A percentile compares a stretch with the other conserved stretches of the same genome.
Evolutionary conservation across 2,113 vertebrate genomes (phyloP).

Genomic region (Varanus salvator): DNA sequence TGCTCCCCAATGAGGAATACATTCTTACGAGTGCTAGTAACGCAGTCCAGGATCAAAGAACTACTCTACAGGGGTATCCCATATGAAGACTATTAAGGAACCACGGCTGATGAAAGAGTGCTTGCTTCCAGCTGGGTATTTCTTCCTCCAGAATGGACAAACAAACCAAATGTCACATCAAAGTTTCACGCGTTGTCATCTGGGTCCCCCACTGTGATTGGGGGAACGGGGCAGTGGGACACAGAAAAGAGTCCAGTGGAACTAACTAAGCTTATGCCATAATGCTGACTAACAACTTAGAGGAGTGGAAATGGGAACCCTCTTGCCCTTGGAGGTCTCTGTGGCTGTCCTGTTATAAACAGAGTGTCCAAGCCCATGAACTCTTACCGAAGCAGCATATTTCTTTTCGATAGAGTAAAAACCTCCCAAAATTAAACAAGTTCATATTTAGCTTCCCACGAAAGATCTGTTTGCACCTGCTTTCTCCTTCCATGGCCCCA

Average conservation of each 20-base stretch:
- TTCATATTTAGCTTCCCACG: not conserved
- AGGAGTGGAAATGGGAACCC: too few relatives aligned
- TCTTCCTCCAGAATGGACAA: not conserved
- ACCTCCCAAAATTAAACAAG: not conserved
- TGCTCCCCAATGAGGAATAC: not conserved
- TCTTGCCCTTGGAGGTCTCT: too few relatives aligned
- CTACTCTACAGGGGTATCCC: too few relatives aligned
- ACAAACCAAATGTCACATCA: not conserved
- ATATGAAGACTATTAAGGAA: not conserved
- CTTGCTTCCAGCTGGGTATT: not conserved
- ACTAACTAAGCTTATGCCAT: too few relatives aligned
- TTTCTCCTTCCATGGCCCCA: not conserved
- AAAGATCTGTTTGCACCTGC: not conserved
- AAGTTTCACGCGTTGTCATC: not conserved
- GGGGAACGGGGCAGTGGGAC: too few relatives aligned
- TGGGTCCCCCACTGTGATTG: not conserved
- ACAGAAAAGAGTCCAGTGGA: too few relatives aligned
- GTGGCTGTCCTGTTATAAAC: not conserved
- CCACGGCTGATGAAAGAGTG: not conserved
- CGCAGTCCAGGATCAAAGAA: not conserved
- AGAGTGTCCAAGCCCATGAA: not conserved
- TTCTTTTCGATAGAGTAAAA: too few relatives aligned
- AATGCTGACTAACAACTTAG: too few relatives aligned
- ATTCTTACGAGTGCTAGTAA: not conserved
- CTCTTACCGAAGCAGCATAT: not conserved